Evolutionary conservation across 2,113 vertebrate species (phyloP).

Genomic region (Corythornis vintsioides): DNA sequence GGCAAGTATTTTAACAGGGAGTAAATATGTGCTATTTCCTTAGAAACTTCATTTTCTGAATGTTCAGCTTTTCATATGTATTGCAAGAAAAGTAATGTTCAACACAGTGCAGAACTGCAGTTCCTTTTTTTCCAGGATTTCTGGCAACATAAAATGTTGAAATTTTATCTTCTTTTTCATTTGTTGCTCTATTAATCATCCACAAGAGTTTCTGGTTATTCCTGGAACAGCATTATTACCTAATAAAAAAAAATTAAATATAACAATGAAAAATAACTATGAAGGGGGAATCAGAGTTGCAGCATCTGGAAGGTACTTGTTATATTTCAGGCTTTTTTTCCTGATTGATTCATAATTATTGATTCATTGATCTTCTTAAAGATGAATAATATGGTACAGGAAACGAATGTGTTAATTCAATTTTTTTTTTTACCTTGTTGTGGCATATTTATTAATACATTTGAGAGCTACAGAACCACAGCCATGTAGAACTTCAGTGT

Average conservation of each 20-base stretch:
- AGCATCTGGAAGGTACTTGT: not conserved
- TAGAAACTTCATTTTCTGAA: not conserved
- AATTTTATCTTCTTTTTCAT: not conserved
- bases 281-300: fast-evolving
- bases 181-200: not conserved
- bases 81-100: not conserved
- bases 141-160: not conserved
- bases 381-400: not conserved
- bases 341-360: not conserved
- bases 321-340: not conserved
- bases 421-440: not conserved
- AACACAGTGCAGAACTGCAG: not conserved
- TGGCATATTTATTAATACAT: not conserved
- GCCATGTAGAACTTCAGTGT: not conserved
- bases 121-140: not conserved
- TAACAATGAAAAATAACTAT: not conserved
- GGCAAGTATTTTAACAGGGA: not conserved
- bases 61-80: not conserved
- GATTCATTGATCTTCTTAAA: not conserved
- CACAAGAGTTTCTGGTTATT: not conserved
- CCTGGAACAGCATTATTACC: not conserved
- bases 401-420: not conserved
- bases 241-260: not conserved
- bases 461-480: not conserved
- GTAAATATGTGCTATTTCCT: not conserved